Evolutionary conservation across 2,888 invertebrate genomes (phyloP).

Genomic region (Catotricha subobsoleta): DNA sequence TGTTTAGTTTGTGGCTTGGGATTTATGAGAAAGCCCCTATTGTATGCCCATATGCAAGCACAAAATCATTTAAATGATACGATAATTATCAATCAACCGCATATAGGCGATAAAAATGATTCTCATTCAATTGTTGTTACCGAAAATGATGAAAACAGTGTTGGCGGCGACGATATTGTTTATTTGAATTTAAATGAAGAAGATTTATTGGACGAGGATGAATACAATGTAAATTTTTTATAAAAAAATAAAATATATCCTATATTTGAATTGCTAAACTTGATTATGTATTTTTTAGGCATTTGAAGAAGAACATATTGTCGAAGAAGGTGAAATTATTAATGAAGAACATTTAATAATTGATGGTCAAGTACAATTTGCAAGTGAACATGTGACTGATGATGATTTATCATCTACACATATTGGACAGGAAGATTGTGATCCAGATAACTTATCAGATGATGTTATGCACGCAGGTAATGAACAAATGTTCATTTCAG

Average conservation of each 20-base stretch:
- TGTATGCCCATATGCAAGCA: constrained; percentile 52
- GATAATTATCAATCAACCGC: constrained; percentile 66
- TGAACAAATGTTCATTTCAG: not conserved
- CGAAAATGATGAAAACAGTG: not conserved
- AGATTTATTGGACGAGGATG: constrained; percentile 3
- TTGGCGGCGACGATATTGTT: not conserved
- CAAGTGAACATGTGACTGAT: not conserved
- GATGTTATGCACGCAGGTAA: not conserved
- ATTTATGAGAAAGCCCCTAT: constrained; percentile 64
- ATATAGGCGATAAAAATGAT: constrained; percentile 27
- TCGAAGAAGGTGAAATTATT: constrained; percentile 16
- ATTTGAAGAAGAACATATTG: constrained; percentile 4
- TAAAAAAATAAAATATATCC: not conserved
- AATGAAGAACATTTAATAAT: constrained; percentile 26
- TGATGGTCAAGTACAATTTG: constrained; percentile 19
- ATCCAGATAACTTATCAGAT: not conserved
- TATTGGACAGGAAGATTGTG: not conserved
- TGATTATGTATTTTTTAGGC: not conserved
- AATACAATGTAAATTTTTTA: not conserved
- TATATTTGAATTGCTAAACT: not conserved
- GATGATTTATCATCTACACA: not conserved
- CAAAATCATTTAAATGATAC: constrained; percentile 50
- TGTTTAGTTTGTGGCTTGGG: constrained; percentile 64
- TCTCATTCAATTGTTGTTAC: not conserved
- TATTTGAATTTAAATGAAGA: constrained; percentile 3